Evolutionary conservation across 2,797 vertebrate genomes (phyloP), one percentile per base, ranked within the genome.

Genomic region (Pogoniulus pusillus): DNA sequence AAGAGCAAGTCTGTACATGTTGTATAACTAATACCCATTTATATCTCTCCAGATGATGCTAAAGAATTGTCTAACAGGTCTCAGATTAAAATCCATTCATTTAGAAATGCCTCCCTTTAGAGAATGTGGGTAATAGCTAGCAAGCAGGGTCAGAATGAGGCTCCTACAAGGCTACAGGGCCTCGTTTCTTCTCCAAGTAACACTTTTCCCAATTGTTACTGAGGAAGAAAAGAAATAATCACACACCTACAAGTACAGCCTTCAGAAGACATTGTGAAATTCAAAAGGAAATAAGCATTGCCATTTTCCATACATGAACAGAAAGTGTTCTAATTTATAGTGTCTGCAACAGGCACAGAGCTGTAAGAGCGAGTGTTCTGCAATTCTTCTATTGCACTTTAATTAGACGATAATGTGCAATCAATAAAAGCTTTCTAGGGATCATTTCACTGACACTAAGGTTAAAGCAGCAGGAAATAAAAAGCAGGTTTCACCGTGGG

Each of bases 381-480:
- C 88, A 91, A 70, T 85, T 70, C 74, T 77, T 87, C 87, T 72
- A 90, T 20, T 90, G 91, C n/a, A 2, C 84, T 96, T 82, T 90
- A 95, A 94, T 95, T 95, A 96, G 89, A 90, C 89, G 91, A 72
- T 93, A 88, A 91, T 72, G 54, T 69, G 79, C 81, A 93, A 95
- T 95, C 95, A 96, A 94, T 96, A 93, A 23, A 60, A 74, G 78
- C 81, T 94, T 93, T 89, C 89, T 89, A 90, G 80, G 87, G 89
- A 94, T 91, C 85, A 72, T 58, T 95, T 90, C 91, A 80, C 82
- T 87, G 86, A 92, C 82, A 85, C 43, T n/a, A 82, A 91, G 90
- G 82, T 83, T 94, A 89, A 89, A 87, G 87, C 75, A 82, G 89
- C 87, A 94, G 90, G 94, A 96, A 93, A 93, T 95, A 95, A 91